Evolutionary conservation across 2,888 invertebrate genomes (phyloP).

Genomic region (Monopis laevigella): DNA sequence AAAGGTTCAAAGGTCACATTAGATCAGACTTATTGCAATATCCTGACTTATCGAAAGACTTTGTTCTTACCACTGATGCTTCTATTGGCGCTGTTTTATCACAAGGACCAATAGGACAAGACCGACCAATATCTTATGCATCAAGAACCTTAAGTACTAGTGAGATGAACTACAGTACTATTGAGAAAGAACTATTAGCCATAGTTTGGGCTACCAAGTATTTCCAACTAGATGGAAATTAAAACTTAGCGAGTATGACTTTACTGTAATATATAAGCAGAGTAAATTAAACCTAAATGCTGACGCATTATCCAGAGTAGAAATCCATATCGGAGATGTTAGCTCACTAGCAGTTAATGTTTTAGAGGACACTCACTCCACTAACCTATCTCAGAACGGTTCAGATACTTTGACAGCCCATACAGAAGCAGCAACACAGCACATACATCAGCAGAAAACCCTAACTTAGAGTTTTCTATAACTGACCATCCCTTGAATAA

Average conservation of each 20-base stretch:
- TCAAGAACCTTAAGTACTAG: constrained; percentile 23
- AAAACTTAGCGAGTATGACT: constrained; percentile 25
- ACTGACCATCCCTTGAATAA: no score
- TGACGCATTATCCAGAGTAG: constrained; percentile 23
- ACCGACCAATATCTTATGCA: constrained; percentile 24
- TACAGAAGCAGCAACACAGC: no score
- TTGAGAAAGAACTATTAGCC: constrained; percentile 33
- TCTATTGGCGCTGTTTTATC: constrained; percentile 25
- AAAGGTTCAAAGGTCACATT: constrained; percentile 18
- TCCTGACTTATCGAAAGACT: constrained; percentile 28
- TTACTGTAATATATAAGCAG: constrained; percentile 24
- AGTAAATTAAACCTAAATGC: constrained; percentile 24
- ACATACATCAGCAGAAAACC: no score
- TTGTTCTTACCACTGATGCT: constrained; percentile 25
- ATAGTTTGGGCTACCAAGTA: constrained; percentile 32
- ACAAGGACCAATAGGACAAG: constrained; percentile 23
- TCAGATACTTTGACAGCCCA: no score
- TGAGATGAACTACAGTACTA: constrained; percentile 22
- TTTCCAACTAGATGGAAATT: constrained; percentile 30
- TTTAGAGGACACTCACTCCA: no score
- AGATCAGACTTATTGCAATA: constrained; percentile 25
- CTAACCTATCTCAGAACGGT: no score
- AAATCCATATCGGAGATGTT: no score
- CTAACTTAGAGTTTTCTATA: no score
- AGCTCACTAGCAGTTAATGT: constrained; percentile 13